Evolutionary conservation across 2,888 invertebrate species (phyloP).

Genomic region (Hoplodrina ambigua): DNA sequence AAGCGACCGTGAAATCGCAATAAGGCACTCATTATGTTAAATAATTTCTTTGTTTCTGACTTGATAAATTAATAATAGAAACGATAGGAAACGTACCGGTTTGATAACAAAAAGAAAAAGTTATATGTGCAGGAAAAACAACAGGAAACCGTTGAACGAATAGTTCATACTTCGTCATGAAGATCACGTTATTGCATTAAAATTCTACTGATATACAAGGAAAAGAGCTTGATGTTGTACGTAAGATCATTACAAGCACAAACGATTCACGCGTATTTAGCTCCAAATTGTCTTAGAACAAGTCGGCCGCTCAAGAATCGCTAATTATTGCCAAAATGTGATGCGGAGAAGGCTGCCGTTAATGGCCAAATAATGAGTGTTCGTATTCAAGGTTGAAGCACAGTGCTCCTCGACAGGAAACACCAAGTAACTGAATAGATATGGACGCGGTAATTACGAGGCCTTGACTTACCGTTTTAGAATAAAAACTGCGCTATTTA

Average conservation of each 20-base stretch:
- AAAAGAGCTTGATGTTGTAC: constrained; percentile 39
- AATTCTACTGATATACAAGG: constrained; percentile 49
- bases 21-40: constrained; percentile 47
- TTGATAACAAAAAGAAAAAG: constrained; percentile 31
- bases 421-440: constrained; percentile 86
- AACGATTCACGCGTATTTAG: constrained; percentile 41
- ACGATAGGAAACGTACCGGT: constrained; percentile 15
- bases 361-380: constrained; percentile 87
- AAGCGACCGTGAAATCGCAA: constrained; percentile 60
- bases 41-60: constrained; percentile 45
- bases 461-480: constrained; percentile 89
- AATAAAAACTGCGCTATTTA: constrained; percentile 84
- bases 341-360: constrained; percentile 83
- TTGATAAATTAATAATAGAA: constrained; percentile 35
- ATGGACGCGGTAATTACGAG: constrained; percentile 86
- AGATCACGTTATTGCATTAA: constrained; percentile 44
- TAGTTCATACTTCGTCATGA: constrained; percentile 17
- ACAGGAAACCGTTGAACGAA: constrained; percentile 32
- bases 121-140: constrained; percentile 30
- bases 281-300: constrained; percentile 56
- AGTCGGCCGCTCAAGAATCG: constrained; percentile 66
- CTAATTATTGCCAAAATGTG: constrained; percentile 83
- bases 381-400: constrained; percentile 82
- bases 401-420: constrained; percentile 86
- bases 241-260: constrained; percentile 30